Evolutionary conservation across 2,113 vertebrate species (phyloP).

Genomic region (Corythaixoides concolor): DNA sequence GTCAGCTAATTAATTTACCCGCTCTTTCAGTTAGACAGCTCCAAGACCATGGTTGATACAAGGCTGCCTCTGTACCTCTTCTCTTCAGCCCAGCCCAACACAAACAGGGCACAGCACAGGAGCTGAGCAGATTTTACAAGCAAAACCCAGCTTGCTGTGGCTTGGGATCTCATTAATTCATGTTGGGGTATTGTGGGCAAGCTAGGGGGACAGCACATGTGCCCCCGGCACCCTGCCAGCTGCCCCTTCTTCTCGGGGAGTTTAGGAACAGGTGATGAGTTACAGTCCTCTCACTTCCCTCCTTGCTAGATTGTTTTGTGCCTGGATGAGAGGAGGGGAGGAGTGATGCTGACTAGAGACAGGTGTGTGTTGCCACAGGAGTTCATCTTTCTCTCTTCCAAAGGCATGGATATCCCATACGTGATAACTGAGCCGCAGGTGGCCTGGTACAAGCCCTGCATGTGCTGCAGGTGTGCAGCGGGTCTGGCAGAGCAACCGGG

Average conservation of each 20-base stretch:
- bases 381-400: neutral
- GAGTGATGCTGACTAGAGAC: neutral
- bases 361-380: neutral
- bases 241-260: neutral
- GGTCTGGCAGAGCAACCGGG: neutral
- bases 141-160: neutral
- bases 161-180: neutral
- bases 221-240: neutral
- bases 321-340: neutral
- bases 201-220: neutral
- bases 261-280: neutral
- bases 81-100: neutral
- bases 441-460: neutral
- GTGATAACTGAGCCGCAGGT: accelerated
- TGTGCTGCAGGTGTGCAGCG: neutral
- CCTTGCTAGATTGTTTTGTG: neutral
- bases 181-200: neutral
- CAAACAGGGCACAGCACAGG: neutral
- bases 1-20: neutral
- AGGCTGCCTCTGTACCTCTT: neutral
- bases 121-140: neutral
- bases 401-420: accelerated
- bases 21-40: neutral
- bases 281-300: neutral
- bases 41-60: neutral